These are phyloP conservation scores for Noctua fimbriata DNA, from an alignment of 2,888 invertebrate genomes.

Conservation along the genomic window DNA sequence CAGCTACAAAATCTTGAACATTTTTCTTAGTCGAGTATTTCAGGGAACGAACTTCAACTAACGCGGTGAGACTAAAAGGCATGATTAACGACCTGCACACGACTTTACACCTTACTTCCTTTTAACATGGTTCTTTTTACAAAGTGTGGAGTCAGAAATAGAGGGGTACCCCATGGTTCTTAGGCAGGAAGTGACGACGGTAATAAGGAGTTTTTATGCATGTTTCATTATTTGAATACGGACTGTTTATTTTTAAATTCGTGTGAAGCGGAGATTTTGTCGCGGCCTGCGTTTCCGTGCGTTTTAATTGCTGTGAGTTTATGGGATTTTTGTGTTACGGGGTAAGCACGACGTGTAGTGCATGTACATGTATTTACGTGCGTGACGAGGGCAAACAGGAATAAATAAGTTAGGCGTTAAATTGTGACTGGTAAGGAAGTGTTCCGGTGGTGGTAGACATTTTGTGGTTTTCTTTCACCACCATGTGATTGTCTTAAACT, in stretches of 20 bases:
- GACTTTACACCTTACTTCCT: slow-evolving; percentile 61
- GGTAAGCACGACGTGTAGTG: slow-evolving; percentile 32
- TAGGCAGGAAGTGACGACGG: slow-evolving; percentile 82
- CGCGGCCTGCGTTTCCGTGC: slow-evolving; percentile 52
- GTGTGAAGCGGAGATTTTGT: slow-evolving; percentile 69
- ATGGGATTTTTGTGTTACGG: slow-evolving; percentile 47
- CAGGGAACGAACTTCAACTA: slow-evolving; percentile 69
- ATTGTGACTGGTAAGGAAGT: background rate
- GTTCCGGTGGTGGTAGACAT: background rate
- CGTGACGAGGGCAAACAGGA: background rate
- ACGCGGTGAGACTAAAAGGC: slow-evolving; percentile 67
- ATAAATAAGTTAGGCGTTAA: background rate
- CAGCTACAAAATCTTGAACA: slow-evolving; percentile 50
- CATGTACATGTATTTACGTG: slow-evolving; percentile 18
- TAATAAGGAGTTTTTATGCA: slow-evolving; percentile 85
- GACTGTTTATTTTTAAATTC: slow-evolving; percentile 82
- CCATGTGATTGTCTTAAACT: background rate
- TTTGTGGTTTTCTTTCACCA: background rate
- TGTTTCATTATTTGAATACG: slow-evolving; percentile 81
- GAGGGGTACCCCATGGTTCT: slow-evolving; percentile 71
- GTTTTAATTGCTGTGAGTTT: slow-evolving; percentile 58
- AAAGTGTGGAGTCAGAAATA: slow-evolving; percentile 43
- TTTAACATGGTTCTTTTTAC: slow-evolving; percentile 63
- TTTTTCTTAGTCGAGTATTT: slow-evolving; percentile 66
- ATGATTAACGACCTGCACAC: slow-evolving; percentile 63